These are phyloP conservation scores for Ectropis crepuscularia DNA, from an alignment of 2,888 invertebrate species.

Conservation along the genomic window DNA sequence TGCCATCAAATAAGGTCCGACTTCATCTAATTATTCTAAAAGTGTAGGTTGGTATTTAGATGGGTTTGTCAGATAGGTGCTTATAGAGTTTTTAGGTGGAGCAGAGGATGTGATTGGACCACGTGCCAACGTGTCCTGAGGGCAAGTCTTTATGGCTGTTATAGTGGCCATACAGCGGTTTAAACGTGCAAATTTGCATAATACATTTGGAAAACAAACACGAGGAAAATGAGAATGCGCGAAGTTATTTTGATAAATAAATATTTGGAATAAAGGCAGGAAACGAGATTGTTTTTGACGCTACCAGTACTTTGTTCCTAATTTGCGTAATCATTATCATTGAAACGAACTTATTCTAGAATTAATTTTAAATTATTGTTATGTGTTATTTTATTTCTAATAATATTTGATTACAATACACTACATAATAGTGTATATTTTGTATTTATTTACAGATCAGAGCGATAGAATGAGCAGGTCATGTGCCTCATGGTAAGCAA, in stretches of 20 bases:
- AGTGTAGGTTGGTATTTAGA: slow-evolving; percentile 54
- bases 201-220: slow-evolving; percentile 32
- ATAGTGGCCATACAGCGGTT: slow-evolving; percentile 48
- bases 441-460: no score
- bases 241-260: slow-evolving; percentile 15
- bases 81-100: slow-evolving; percentile 77
- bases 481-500: no score
- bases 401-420: no score
- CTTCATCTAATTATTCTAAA: slow-evolving; percentile 31
- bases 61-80: slow-evolving; percentile 72
- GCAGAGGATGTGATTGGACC: slow-evolving; percentile 69
- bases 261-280: slow-evolving; percentile 8
- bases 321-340: no score
- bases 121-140: slow-evolving; percentile 69
- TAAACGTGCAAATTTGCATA: slow-evolving; percentile 43
- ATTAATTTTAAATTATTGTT: no score
- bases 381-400: no score
- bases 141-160: slow-evolving; percentile 45
- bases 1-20: slow-evolving; percentile 38
- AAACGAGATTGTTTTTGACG: slow-evolving; percentile 1
- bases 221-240: slow-evolving; percentile 9
- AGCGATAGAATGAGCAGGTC: no score
- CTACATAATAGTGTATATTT: no score
- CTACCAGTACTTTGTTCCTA: background rate
- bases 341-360: no score